These are phyloP conservation scores for Acarapis woodi DNA, from an alignment of 1,140 invertebrate genomes.

Conservation along the genomic window DNA sequence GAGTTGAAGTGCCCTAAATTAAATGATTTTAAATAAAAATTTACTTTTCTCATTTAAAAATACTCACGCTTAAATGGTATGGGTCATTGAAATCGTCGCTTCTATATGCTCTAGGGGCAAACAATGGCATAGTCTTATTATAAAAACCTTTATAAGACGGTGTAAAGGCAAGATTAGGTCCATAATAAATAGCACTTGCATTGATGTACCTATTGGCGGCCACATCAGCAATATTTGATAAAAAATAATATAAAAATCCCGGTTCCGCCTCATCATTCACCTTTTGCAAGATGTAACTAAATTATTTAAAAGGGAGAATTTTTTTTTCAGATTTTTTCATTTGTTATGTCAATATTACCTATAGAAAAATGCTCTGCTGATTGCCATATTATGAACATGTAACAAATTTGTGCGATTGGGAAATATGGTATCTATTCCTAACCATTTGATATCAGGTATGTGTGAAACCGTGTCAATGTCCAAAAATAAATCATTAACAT, in stretches of 20 bases:
- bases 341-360: constrained; percentile 14
- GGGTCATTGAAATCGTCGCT: constrained; percentile 80
- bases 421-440: constrained; percentile 79
- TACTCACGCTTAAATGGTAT: no score
- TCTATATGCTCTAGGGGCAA: constrained; percentile 58
- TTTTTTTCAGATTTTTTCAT: not conserved
- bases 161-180: constrained; percentile 73
- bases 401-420: constrained; percentile 71
- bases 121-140: constrained; percentile 79
- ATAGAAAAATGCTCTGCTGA: constrained; percentile 78
- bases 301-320: not conserved
- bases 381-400: constrained; percentile 79
- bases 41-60: no score
- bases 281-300: constrained; percentile 58
- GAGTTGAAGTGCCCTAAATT: constrained; percentile 59
- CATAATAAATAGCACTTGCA: constrained; percentile 72
- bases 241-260: constrained; percentile 91
- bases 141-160: constrained; percentile 83
- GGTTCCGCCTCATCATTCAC: constrained; percentile 71
- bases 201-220: constrained; percentile 72
- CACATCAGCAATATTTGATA: constrained; percentile 78
- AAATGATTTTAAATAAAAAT: no score
- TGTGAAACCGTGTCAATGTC: constrained; percentile 56
- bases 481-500: constrained; percentile 50
- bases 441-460: constrained; percentile 69